Evolutionary conservation across 1,140 invertebrate species (phyloP).

Genomic region (Trachymyrmex septentrionalis): DNA sequence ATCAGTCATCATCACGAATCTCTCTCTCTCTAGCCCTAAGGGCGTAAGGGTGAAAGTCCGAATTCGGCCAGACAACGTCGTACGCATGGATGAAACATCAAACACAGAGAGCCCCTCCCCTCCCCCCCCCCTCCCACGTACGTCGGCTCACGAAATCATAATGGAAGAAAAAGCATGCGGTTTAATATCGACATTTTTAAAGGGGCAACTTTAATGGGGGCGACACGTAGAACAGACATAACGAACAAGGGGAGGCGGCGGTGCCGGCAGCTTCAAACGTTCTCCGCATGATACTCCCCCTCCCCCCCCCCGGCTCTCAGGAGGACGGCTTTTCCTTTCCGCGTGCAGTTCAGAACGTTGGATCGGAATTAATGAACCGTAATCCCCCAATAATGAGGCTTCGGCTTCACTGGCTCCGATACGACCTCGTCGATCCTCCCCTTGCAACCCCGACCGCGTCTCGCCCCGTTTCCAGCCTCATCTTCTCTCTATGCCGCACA

Average conservation of each 20-base stretch:
- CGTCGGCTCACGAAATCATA: conserved; percentile 56
- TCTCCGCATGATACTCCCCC: conserved; percentile 69
- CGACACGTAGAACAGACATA: conserved; percentile 73
- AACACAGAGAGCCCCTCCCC: too few species aligned
- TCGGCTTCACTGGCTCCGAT: conserved; percentile 79
- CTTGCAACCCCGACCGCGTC: conserved; percentile 46
- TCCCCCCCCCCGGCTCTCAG: conserved; percentile 66
- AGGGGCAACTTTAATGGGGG: conserved; percentile 65
- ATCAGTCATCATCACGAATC: not conserved
- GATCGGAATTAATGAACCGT: conserved; percentile 86
- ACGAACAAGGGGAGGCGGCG: conserved; percentile 63
- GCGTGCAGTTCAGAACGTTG: conserved; percentile 78
- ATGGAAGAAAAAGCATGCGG: conserved; percentile 40
- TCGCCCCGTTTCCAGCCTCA: not conserved
- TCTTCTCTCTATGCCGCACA: conserved; percentile 34
- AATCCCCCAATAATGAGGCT: conserved; percentile 87
- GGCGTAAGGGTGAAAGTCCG: not conserved
- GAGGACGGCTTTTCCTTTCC: conserved; percentile 78
- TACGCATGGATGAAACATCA: conserved; percentile 24
- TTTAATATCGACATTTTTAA: conserved; percentile 71
- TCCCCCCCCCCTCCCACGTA: too few species aligned
- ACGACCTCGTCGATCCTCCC: conserved; percentile 73
- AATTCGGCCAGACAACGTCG: conserved; percentile 10
- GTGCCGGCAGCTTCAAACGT: conserved; percentile 69
- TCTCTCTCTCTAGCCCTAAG: too few species aligned